Conservation (phyloP, 35 echinoderm and acorn worm species). For the Antedon bifida region DNA sequence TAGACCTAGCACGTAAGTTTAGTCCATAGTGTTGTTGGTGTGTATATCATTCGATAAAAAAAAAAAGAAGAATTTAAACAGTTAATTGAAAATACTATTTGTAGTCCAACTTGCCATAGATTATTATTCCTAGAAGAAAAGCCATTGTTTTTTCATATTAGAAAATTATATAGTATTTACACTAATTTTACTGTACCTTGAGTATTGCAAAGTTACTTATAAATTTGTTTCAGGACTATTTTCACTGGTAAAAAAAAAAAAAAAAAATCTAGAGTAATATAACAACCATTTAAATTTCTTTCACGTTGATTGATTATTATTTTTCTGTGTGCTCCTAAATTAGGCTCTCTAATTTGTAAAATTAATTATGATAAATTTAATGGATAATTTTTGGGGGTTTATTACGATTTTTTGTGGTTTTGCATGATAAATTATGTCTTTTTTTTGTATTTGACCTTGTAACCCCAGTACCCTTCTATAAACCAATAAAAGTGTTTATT, state of each 20-base stretch:
- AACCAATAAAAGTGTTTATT: no score
- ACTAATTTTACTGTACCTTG: not conserved
- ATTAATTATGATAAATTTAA: no score
- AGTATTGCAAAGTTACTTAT: not conserved
- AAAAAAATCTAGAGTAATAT: no score
- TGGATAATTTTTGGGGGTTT: no score
- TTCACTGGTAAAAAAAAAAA: not conserved
- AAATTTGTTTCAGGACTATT: not conserved
- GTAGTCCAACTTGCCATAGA: not conserved
- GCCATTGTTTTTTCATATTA: not conserved
- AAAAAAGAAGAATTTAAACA: not conserved
- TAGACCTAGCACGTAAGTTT: not conserved
- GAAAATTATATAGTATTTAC: not conserved
- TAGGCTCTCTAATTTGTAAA: no score
- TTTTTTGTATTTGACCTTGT: no score
- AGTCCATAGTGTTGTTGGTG: not conserved
- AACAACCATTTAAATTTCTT: no score
- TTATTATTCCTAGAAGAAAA: not conserved
- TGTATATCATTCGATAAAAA: not conserved
- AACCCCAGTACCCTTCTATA: no score
- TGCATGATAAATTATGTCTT: no score
- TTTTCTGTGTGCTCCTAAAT: no score
- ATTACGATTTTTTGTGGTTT: no score
- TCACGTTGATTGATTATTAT: no score
- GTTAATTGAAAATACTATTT: not conserved